Conservation (phyloP, 2,888 invertebrate species). For the Taphrorychus bicolor region DNA sequence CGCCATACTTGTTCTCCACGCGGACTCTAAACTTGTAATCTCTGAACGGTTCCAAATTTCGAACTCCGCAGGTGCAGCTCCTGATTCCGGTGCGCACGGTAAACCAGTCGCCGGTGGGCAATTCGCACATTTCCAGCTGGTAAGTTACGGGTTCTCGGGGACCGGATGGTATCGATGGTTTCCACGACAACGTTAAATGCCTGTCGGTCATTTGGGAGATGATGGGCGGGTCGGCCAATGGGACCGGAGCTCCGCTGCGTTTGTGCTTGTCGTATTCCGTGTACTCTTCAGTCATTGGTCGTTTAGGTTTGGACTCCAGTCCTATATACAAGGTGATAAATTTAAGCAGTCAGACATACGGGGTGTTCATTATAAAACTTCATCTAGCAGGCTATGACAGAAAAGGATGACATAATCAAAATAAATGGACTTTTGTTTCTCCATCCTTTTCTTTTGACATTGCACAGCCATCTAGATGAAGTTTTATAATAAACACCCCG, state of each 20-base stretch:
- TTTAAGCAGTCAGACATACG: no score
- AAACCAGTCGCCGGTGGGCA: constrained; percentile 93
- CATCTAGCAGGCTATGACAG: no score
- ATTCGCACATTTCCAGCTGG: constrained; percentile 92
- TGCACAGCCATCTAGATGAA: no score
- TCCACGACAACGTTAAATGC: constrained; percentile 90
- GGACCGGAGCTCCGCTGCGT: constrained; percentile 84
- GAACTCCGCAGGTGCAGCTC: constrained; percentile 88
- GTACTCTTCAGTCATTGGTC: constrained; percentile 79
- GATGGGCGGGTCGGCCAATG: constrained; percentile 88
- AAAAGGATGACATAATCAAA: no score
- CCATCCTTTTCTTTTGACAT: no score
- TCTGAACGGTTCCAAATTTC: constrained; percentile 88
- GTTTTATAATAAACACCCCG: no score
- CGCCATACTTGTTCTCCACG: constrained; percentile 96
- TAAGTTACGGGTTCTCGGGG: constrained; percentile 92
- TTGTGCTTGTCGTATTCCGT: constrained; percentile 84
- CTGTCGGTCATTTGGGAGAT: constrained; percentile 93
- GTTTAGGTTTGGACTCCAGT: constrained; percentile 71
- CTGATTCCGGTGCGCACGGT: constrained; percentile 84
- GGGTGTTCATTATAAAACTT: no score
- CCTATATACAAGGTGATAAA: no score
- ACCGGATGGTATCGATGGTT: constrained; percentile 87
- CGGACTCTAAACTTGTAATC: constrained; percentile 96
- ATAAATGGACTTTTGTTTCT: no score